Evolutionary conservation across 2,888 invertebrate genomes (phyloP), one percentile per base, ranked within the genome.

Genomic region (Orchesella flavescens): DNA sequence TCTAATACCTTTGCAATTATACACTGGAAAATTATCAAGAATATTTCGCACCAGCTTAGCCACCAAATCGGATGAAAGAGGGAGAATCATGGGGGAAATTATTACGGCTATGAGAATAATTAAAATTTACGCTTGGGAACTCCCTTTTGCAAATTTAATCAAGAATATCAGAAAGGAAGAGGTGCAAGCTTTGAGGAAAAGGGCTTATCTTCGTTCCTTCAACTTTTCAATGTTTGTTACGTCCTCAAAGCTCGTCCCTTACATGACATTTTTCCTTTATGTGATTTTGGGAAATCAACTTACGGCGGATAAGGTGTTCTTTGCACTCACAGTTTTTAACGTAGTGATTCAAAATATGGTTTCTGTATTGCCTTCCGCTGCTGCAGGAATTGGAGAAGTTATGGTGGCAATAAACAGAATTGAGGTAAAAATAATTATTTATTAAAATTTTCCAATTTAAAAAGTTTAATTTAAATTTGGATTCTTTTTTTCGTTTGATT

Each of bases 241-340:
- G 89, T 95, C 96, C 0, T 95, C 96, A 89, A 93, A 97, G 86
- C 92, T 96, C 69, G 94, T 96, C 1, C 91, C 96, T 12, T 96
- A 94, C 89, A 93, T 95, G 85, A 95, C 96, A 2, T 92, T 97
- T 80, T 91, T 95, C 69, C 93, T 94, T 0, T 96, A 94, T 89
- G 91, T 96, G 1, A 90, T 91, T 23, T 24, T 55, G 1, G 94
- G 93, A 15, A 91, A 93, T 87, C 89, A 91, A 1, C 0, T 76
- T 9, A 68, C 66, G 2, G 53, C 95, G 0, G 94, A 94, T 86
- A 89, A 93, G 89, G 95, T 93, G 1, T 86, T 86, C 61, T 86
- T 85, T 68, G 24, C 68, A 0, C 57, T 84, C 0, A 66, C 79
- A 55, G 65, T 74, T 17, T 79, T 59, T 34, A 68, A 78, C 59